Conservation (phyloP, 2,113 vertebrate species). For the Lonchura striata region DNA sequence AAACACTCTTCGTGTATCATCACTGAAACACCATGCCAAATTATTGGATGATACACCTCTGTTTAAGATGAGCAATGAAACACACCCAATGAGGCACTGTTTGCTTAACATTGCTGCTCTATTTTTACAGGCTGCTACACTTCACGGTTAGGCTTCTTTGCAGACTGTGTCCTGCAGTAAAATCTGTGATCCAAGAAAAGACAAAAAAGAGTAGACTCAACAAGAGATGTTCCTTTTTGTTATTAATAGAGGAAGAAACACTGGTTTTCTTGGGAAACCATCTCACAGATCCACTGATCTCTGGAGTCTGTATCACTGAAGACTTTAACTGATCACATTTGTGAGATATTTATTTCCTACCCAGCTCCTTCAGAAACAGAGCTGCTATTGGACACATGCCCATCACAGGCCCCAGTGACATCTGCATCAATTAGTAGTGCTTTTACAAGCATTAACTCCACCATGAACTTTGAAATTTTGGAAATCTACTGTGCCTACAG, state of each 20-base stretch:
- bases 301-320: not conserved
- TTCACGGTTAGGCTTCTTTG: not conserved
- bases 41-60: not conserved
- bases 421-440: not conserved
- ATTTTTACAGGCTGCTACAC: not conserved
- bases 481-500: not conserved
- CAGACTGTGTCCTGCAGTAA: rapidly evolving
- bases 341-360: not conserved
- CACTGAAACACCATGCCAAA: rapidly evolving
- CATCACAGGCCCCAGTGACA: not conserved
- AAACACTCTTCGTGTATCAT: not conserved
- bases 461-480: not conserved
- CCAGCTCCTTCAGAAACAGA: not conserved
- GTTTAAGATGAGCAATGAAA: not conserved
- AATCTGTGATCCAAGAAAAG: not conserved
- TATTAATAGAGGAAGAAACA: not conserved
- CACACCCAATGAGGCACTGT: not conserved
- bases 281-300: not conserved
- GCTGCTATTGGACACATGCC: not conserved
- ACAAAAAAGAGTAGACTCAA: not conserved
- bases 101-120: not conserved
- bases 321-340: not conserved
- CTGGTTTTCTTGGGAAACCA: not conserved
- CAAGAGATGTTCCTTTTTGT: rapidly evolving
- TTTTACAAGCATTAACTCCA: not conserved